Evolutionary conservation across 2,888 invertebrate genomes (phyloP), one percentile per base, ranked within the genome.

Genomic region (Cotesia congregata): DNA sequence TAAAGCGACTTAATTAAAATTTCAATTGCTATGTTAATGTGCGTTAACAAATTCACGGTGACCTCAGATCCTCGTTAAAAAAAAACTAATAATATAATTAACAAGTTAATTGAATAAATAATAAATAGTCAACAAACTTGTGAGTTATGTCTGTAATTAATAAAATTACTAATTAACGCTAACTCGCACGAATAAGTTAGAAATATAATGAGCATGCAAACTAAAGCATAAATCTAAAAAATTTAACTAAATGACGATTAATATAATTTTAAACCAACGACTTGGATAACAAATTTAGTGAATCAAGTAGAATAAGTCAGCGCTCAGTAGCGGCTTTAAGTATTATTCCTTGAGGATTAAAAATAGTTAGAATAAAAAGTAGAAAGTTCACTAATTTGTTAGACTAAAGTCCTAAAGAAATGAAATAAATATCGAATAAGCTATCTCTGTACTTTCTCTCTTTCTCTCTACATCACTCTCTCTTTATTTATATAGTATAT

Each of bases 391-490:
- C 7, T 38, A 60, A 70, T 60, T 70, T 38, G 38, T 41, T 60
- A 30, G 60, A 40, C 17, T 15, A 39, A 20, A 67, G 38, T 38
- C 30, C 12, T 39, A 50, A 40, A 15, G 39, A 15, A 67, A 39
- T 67, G 41, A 15, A 41, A 68, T 40, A 9, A 59, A 62, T 39
- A 74, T 40, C 72, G 6, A 62, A 9, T 70, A 15, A 67, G 60
- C 9, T 41, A 17, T 50, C 30, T 72, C 67, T 64, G 59, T 41
- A 68, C 60, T 75, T 50, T 67, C 59, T 73, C 67, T 75, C 38
- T 78, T 77, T 78, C 74, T 74, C 20, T 59, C 67, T 39, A 67
- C 71, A 61, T 76, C 68, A 62, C 70, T 73, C 73, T 67, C 69
- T 41, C 61, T 38, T 40, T 75, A 41, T 67, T 72, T 65, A 64